Base-by-base conservation (phyloP, 2,888 invertebrate genomes). In the Coelopa pilipes region DNA sequence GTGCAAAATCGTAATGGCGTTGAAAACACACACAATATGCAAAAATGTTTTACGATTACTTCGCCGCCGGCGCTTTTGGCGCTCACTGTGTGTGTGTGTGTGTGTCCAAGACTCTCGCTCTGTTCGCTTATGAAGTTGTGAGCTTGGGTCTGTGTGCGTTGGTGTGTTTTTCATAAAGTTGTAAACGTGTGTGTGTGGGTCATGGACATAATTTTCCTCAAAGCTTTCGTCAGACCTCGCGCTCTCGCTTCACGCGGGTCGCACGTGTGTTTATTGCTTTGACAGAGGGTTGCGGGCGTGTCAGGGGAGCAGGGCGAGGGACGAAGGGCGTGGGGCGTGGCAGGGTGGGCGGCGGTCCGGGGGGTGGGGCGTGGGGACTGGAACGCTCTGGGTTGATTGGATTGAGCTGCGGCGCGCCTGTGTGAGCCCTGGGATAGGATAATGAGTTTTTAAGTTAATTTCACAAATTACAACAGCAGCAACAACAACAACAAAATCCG, bases 361-460 rank as follows among this genome's bases (percentile, higher is more conserved):
- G 66, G 13, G 53, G 34, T 4, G 7, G 34, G 34, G 34, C 7
- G 34, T 34, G 4, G 34, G 34, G n/a, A n/a, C n/a, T n/a, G n/a
- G n/a, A 13, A 49, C 24, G 57, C 21, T 19, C 13, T 10, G 53
- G 66, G 15, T 21, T 21, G 53, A 66, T 24, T 49, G 13, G 17
- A 66, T 65, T 66, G 50, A 47, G 59, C 68, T n/a, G 17, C 12
- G 45, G 19, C 34, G 34, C 34, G 34, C 34, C 34, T 34, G 34
- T 34, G 34, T 34, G 34, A 34, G 34, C 34, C 7, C 17, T 15
- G 57, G 59, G 47, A 47, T 21, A 11, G 47, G 5, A 47, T 69
- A 69, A 69, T 69, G 69, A 69, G 59, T 69, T 69, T 69, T 69
- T 47, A 69, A 69, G 55, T 69, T 47, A 46, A 69, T 69, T 69